phyloP scores from a whole-genome alignment of 1,140 invertebrate genomes.

The Solen grandis region DNA sequence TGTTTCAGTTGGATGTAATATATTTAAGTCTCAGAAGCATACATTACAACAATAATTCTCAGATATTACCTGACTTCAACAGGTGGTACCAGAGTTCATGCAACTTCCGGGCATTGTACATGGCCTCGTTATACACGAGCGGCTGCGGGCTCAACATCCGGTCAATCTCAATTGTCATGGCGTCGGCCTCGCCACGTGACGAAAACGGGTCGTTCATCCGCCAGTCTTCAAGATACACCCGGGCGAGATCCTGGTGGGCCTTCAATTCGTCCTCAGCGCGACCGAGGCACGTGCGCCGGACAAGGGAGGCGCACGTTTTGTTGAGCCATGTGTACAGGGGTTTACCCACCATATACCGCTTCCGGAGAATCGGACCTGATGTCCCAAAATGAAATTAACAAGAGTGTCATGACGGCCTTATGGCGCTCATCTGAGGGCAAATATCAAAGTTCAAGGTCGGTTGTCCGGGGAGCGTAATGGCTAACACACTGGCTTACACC shows the following conservation, averaged over 20 bases:
- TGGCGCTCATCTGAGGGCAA: too few relatives aligned
- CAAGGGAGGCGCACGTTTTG: slow-evolving; percentile 43
- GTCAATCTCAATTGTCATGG: slow-evolving; percentile 42
- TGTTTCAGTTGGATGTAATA: too few relatives aligned
- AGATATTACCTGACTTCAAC: slow-evolving; percentile 76
- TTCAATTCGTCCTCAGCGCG: slow-evolving; percentile 45
- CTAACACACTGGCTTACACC: too few relatives aligned
- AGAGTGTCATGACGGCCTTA: too few relatives aligned
- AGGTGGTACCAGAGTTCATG: slow-evolving; percentile 81
- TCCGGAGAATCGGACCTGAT: slow-evolving; percentile 51
- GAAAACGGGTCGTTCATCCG: slow-evolving; percentile 57
- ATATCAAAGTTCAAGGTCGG: too few relatives aligned
- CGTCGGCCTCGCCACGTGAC: slow-evolving; percentile 45
- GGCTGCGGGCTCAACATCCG: slow-evolving; percentile 68
- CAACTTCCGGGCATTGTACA: slow-evolving; percentile 73
- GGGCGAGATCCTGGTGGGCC: slow-evolving; percentile 63
- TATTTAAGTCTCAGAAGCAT: too few relatives aligned
- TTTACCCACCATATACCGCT: slow-evolving; percentile 46
- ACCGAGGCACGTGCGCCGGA: slow-evolving; percentile 66
- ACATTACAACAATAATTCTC: too few relatives aligned
- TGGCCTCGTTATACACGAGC: slow-evolving; percentile 67
- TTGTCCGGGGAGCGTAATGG: too few relatives aligned
- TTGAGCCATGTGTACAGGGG: slow-evolving; percentile 51
- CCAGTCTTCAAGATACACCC: slow-evolving; percentile 69
- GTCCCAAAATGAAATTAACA: too few relatives aligned